Conservation (phyloP, 1,140 invertebrate genomes). For the Orchesella cincta region DNA sequence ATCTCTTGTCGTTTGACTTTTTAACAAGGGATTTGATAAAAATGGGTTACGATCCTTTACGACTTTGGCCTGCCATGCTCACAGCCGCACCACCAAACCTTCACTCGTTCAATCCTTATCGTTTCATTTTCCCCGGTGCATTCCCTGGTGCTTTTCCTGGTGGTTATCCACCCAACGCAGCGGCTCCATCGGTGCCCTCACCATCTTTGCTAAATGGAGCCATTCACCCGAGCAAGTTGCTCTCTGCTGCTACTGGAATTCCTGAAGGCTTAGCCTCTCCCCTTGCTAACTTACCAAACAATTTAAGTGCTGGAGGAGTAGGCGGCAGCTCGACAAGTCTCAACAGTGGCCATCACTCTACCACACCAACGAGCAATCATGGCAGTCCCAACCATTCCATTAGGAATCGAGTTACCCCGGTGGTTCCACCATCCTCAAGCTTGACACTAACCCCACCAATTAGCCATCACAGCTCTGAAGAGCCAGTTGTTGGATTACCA, state of each 20-base stretch:
- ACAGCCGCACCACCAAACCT: constrained; percentile 44
- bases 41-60: constrained; percentile 49
- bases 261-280: background rate
- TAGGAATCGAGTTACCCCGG: constrained; percentile 33
- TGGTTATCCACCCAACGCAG: constrained; percentile 36
- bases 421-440: constrained; percentile 49
- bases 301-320: background rate
- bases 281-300: constrained; percentile 14
- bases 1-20: constrained; percentile 49
- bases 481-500: constrained; percentile 31
- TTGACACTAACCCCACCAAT: constrained; percentile 50
- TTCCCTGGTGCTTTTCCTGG: constrained; percentile 45
- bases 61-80: constrained; percentile 51
- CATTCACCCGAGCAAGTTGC: constrained; percentile 24
- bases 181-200: constrained; percentile 36
- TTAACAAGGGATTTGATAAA: constrained; percentile 49
- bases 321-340: background rate
- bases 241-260: background rate
- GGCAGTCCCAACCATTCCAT: constrained; percentile 31
- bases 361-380: constrained; percentile 23
- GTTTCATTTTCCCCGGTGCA: constrained; percentile 48
- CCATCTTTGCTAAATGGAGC: constrained; percentile 40
- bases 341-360: constrained; percentile 18
- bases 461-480: constrained; percentile 49
- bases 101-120: constrained; percentile 49